Evolutionary conservation across 2,797 vertebrate species (phyloP), one percentile per base, ranked within the genome.

Genomic region (Cyclopterus lumpus): DNA sequence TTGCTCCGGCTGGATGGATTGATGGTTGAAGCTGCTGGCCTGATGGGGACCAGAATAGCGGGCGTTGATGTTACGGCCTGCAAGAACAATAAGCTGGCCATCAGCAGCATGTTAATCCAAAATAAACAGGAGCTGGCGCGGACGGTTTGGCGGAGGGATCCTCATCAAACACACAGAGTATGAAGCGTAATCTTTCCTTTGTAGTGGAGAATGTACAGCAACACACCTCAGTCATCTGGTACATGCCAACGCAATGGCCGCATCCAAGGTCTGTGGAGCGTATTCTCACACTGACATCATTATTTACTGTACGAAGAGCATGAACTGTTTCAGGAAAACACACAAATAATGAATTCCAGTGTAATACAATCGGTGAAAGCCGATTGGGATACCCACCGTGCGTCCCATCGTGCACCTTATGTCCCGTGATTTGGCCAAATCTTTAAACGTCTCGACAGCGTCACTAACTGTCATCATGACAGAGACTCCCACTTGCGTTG

Each of bases 101-200:
- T 96, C 92, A 93, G 95, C 94, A 82, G 88, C 86, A 78, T 83
- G 84, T 82, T 95, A 95, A 96, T 89, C 85, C 85, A 88, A 91
- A 88, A 89, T 87, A 89, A 89, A 87, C 86, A 86, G 84, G 51
- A 74, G 6, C 68, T 78, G 82, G 72, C 44, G 67, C 34, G 58
- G 80, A 84, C 6, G 14, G 49, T 76, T 70, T 57, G 71, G 76
- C 55, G 57, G 64, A 84, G 48, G 67, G 77, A 84, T 87, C 80
- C 70, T 83, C 81, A 80, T 82, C 77, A 82, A 81, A 80, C 63
- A 67, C 32, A 20, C 36, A 8, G 5, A 60, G 34, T 58, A 77
- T 16, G 54, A 78, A 67, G 72, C 73, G 59, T 80, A 73, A 69
- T 84, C 76, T 85, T 59, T 64, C 54, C 57, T 76, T 82, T 80